Evolutionary conservation across 2,888 invertebrate genomes (phyloP), one percentile per base, ranked within the genome.

Genomic region (Ennomos fuscantarius): DNA sequence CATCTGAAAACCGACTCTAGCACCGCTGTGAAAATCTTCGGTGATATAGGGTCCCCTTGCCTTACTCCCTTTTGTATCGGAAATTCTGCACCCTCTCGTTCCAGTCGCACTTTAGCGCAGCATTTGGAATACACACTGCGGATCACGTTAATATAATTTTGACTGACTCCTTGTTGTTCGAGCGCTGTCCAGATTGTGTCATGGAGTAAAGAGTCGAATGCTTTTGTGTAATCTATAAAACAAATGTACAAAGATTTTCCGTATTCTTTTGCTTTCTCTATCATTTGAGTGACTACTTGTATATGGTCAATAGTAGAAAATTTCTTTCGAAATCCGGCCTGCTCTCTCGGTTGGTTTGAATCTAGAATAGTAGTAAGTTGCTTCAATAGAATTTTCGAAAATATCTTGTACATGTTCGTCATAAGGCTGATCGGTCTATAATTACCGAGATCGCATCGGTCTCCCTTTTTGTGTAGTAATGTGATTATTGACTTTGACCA

Each of bases 301-400:
- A 72, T 68, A 15, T 70, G 69, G 15, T 73, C 67, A 0, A 65
- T 36, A 0, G 65, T 66, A 11, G 65, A 69, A 24, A 51, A 69
- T 5, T 45, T 53, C 8, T 24, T 43, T 10, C 65, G 41, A 46
- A 69, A 72, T 1, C 66, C 69, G 9, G 68, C 69, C 45, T 69
- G 67, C 48, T 69, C 69, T 9, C 10, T 60, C 2, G 68, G 67
- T 50, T 70, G 66, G n/a, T 66, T 52, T 43, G 63, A 61, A 15
- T 72, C 70, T 9, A 69, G 12, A 2, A 15, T 34, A 9, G 47
- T 57, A 32, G 65, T 57, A 24, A 65, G 1, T 13, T 62, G 50
- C 1, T 58, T 50, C 1, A 68, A 40, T 36, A 67, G 42, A 5
- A 66, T 48, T 39, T 66, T 64, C 0, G 67, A 61, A 37, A 69